Evolutionary conservation across 1,140 invertebrate genomes (phyloP).

Genomic region (Procambarus virginalis): DNA sequence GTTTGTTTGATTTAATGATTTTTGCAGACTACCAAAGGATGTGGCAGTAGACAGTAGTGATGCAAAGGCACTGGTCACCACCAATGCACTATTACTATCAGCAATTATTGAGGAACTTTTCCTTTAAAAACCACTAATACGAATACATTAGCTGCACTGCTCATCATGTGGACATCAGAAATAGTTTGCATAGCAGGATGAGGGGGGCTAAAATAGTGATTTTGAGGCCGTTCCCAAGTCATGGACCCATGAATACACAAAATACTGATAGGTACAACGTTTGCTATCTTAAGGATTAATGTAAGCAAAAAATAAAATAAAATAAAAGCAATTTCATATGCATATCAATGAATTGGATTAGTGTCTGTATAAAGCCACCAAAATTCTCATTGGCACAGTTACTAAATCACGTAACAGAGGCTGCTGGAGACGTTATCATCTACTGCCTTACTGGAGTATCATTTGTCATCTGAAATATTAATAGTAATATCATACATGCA

Average conservation of each 20-base stretch:
- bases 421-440: slow-evolving; percentile 34
- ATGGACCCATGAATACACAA: background rate
- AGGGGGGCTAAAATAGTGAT: no score
- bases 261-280: background rate
- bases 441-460: slow-evolving; percentile 47
- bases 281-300: background rate
- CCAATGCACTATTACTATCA: no score
- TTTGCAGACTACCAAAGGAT: no score
- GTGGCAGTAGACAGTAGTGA: no score
- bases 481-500: slow-evolving; percentile 9
- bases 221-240: no score
- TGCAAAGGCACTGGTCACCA: no score
- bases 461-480: slow-evolving; percentile 56
- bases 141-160: no score
- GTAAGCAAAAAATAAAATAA: background rate
- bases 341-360: background rate
- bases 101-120: no score
- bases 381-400: slow-evolving; percentile 1
- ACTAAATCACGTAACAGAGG: slow-evolving; percentile 33
- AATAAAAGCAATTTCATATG: background rate
- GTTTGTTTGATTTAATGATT: no score
- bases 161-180: no score
- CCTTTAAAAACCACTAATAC: no score
- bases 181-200: no score
- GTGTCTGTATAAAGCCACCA: slow-evolving; percentile 13